Percentiles rank a stretch among this genome's conserved stretches.
Conservation (phyloP, 2,888 invertebrate genomes). For the Euclidia mi region DNA sequence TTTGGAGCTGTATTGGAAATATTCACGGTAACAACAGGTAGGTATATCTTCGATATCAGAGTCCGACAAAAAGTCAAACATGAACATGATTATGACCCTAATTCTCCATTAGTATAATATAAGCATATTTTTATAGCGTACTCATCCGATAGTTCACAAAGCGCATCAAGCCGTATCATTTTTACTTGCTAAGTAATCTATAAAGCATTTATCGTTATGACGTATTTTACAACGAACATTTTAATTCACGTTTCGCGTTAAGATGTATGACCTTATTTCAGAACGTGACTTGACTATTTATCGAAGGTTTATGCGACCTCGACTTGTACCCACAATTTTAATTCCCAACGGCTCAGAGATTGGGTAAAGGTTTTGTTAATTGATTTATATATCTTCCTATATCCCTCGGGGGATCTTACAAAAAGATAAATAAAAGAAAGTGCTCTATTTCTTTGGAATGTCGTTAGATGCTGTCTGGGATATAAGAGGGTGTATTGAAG, state of each 20-base stretch:
- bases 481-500: too few relatives aligned
- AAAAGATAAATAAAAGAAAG: too few relatives aligned
- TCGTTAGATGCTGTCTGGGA: too few relatives aligned
- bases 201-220: not conserved
- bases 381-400: constrained; percentile 2
- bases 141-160: not conserved
- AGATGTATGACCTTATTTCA: constrained; percentile 7
- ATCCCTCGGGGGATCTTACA: too few relatives aligned
- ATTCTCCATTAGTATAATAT: too few relatives aligned
- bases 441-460: too few relatives aligned
- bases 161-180: not conserved
- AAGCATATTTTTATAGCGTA: too few relatives aligned
- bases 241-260: constrained; percentile 8
- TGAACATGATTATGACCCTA: too few relatives aligned
- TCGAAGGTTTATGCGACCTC: not conserved
- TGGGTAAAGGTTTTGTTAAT: constrained; percentile 4
- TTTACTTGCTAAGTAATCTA: constrained; percentile 1
- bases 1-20: too few relatives aligned
- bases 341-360: not conserved
- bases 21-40: too few relatives aligned
- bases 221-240: constrained; percentile 6
- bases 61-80: too few relatives aligned
- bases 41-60: too few relatives aligned
- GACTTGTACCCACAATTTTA: constrained; percentile 1
- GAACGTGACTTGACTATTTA: constrained; percentile 8